phyloP scores from a whole-genome alignment of 2,797 vertebrate species.

The Poecilia wingei region DNA sequence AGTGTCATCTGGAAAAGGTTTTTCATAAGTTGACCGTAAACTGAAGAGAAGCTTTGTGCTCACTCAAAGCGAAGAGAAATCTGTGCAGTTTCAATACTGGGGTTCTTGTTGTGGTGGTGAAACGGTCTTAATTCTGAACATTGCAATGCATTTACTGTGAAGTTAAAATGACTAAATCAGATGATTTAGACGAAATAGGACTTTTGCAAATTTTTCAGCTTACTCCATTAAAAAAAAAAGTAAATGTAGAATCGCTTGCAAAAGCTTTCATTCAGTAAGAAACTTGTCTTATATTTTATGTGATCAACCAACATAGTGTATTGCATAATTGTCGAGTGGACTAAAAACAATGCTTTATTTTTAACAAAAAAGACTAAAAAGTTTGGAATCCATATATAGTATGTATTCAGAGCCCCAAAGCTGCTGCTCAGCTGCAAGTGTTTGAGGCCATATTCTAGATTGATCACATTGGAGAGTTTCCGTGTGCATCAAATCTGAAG shows the following conservation, averaged over 20 bases:
- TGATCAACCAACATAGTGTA: not conserved
- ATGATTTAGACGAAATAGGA: not conserved
- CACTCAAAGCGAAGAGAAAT: not conserved
- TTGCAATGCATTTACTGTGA: not conserved
- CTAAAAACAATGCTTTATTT: not conserved
- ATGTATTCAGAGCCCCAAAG: not conserved
- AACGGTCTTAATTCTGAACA: not conserved
- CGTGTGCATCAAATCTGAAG: not conserved
- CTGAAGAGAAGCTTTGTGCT: conserved; percentile 39
- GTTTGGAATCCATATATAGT: not conserved
- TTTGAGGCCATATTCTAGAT: not conserved
- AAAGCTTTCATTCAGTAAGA: not conserved
- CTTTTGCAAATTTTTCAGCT: not conserved
- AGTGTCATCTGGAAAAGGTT: conserved; percentile 68
- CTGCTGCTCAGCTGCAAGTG: not conserved
- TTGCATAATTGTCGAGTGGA: not conserved
- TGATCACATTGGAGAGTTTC: not conserved
- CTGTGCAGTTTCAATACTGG: not conserved
- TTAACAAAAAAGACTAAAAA: not conserved
- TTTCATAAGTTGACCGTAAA: conserved; percentile 39
- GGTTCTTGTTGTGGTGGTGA: not conserved
- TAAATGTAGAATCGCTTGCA: not conserved
- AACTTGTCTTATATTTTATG: not conserved
- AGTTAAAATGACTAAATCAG: not conserved
- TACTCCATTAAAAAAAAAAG: not conserved